phyloP scores from a whole-genome alignment of 2,888 invertebrate genomes.

The Linnaemya vulpina region DNA sequence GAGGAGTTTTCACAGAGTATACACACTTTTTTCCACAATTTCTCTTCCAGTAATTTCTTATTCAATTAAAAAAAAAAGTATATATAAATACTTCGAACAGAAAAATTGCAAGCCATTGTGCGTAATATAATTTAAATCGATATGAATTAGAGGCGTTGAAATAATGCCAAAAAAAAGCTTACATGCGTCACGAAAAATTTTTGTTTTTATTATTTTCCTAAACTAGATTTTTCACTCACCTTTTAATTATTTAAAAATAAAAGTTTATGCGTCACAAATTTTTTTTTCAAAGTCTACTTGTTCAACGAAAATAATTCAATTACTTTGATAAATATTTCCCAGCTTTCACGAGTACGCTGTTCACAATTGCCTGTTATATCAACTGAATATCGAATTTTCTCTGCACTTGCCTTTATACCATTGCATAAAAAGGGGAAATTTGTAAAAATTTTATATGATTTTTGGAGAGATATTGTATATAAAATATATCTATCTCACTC shows the following conservation, averaged over 20 bases:
- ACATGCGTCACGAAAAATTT: no score
- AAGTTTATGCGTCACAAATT: conserved; percentile 45
- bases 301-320: conserved; percentile 62
- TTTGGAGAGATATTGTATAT: conserved; percentile 55
- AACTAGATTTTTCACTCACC: not conserved
- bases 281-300: conserved; percentile 71
- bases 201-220: no score
- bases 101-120: no score
- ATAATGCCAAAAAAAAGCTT: no score
- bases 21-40: not conserved
- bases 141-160: no score
- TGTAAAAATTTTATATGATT: conserved; percentile 52
- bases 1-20: not conserved
- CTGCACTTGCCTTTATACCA: conserved; percentile 69
- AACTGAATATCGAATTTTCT: conserved; percentile 26
- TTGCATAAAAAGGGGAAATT: conserved; percentile 48
- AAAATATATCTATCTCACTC: conserved; percentile 63
- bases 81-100: no score
- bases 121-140: no score
- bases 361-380: conserved; percentile 69
- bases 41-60: no score
- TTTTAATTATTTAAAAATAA: conserved; percentile 64
- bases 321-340: conserved; percentile 35
- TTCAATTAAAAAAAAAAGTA: no score
- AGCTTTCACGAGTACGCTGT: conserved; percentile 60